Evolutionary conservation across 2,113 vertebrate species (phyloP), one percentile per base, ranked within the genome.

Genomic region (Mungos mungo): DNA sequence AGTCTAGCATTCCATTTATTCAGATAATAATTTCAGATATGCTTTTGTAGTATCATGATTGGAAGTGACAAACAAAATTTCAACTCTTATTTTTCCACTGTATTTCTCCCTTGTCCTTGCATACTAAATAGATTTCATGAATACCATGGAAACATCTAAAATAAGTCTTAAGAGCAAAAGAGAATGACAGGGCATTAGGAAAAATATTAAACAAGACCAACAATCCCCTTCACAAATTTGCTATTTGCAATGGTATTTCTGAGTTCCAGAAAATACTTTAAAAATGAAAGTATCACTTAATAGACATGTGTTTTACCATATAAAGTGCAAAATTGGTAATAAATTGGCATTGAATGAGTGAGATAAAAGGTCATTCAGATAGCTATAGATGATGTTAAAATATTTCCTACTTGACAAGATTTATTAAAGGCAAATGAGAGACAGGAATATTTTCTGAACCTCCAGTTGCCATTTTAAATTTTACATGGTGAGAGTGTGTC

Each of bases 381-480:
- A 90, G 57, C 4, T 80, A 35, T 38, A 80, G 13, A 65, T 57
- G 69, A 79, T 63, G 45, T 83, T 79, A 47, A 85, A 93, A 69
- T 86, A 77, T 68, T 47, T 81, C 89, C 25, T 63, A 54, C 52
- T 91, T 86, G 85, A 81, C 35, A 98, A 93, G 57, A 76, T 63
- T 91, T 93, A 76, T 84, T 74, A 72, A 88, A 83, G 60, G 87
- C 29, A 95, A 95, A 92, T 76, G 33, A 92, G 54, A 86, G 60
- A 15, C 41, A 57, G 29, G 4, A 47, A 12, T 80, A 69, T 83
- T 92, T 77, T 31, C 83, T 87, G 68, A 89, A 69, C 84, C 84
- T 83, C 41, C 89, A 89, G 45, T 23, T 96, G 89, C 33, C 54
- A 80, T 96, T 96, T 96, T 54, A 66, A 96, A 87, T 93, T 66